These are phyloP conservation scores for Pheosia tremula DNA, from an alignment of 2,888 invertebrate genomes.

Conservation along the genomic window DNA sequence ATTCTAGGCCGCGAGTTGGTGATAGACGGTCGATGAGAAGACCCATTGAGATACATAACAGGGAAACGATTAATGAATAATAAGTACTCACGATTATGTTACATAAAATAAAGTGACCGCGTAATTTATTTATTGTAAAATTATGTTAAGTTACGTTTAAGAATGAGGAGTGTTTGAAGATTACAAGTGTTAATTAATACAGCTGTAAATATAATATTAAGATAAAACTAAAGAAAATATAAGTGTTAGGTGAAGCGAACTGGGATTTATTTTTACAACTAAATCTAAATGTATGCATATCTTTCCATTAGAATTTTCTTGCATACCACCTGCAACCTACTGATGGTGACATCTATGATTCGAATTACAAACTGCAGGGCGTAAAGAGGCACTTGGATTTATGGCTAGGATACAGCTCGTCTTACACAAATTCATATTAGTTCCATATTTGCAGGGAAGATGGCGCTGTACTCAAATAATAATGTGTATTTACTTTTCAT, in stretches of 20 bases:
- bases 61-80: constrained; percentile 29
- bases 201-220: constrained; percentile 6
- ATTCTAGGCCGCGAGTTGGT: constrained; percentile 57
- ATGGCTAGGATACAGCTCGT: too few species aligned
- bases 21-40: constrained; percentile 74
- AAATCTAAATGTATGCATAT: neutral
- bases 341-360: neutral
- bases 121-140: neutral
- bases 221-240: neutral
- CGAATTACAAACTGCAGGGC: neutral
- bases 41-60: constrained; percentile 63
- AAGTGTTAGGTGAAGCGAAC: neutral
- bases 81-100: neutral
- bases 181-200: neutral
- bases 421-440: neutral
- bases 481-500: too few species aligned
- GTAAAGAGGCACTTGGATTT: too few species aligned
- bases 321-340: neutral
- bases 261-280: neutral
- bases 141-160: neutral
- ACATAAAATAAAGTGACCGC: neutral
- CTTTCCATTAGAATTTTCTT: neutral
- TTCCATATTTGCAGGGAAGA: neutral
- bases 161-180: neutral
- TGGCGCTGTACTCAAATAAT: constrained; percentile 8